phyloP scores from a whole-genome alignment of 2,888 invertebrate species.

The Pharmacophagus antenor region DNA sequence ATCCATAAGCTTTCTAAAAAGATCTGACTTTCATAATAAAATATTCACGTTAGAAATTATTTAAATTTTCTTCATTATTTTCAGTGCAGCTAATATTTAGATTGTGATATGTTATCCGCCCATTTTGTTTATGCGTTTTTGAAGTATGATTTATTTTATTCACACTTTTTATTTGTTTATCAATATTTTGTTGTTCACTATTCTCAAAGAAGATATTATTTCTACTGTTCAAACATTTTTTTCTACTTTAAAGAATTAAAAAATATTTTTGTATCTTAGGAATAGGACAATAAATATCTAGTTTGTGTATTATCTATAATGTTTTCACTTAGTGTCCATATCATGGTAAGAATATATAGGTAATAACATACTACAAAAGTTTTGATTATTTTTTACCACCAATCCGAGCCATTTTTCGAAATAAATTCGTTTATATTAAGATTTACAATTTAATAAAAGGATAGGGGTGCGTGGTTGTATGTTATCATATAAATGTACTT shows the following conservation, averaged over 20 bases:
- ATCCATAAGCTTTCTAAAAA: conserved; percentile 32
- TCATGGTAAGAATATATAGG: conserved; percentile 41
- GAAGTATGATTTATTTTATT: conserved; percentile 6
- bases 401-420: conserved; percentile 75
- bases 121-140: conserved; percentile 29
- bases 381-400: conserved; percentile 43
- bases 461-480: conserved; percentile 24
- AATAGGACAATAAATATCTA: conserved; percentile 30
- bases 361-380: conserved; percentile 38
- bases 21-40: conserved; percentile 27
- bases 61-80: conserved; percentile 34
- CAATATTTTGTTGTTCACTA: conserved; percentile 1
- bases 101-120: conserved; percentile 32
- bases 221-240: conserved; percentile 25
- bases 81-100: conserved; percentile 25
- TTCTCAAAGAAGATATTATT: no score
- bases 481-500: conserved; percentile 9
- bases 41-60: conserved; percentile 30
- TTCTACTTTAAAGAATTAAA: conserved; percentile 23
- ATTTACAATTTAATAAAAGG: conserved; percentile 2
- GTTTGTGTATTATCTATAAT: conserved; percentile 16
- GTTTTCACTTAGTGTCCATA: conserved; percentile 30
- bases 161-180: conserved; percentile 7
- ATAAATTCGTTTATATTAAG: conserved; percentile 17
- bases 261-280: conserved; percentile 30